These are phyloP conservation scores for Pimephales promelas DNA, from an alignment of 2,113 vertebrate species.

Conservation along the genomic window DNA sequence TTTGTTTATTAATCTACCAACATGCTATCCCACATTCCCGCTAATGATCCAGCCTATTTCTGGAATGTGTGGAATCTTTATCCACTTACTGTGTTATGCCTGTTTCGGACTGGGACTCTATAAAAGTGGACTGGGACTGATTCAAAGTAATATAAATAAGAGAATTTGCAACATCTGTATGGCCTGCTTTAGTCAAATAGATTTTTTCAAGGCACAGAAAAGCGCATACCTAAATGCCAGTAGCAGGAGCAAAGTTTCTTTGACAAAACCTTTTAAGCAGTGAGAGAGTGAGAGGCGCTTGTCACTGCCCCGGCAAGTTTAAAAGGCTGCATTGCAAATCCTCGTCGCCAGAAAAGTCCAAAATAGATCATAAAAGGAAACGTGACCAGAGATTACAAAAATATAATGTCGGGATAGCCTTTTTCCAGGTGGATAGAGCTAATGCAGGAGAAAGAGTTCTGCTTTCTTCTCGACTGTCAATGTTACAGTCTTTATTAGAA, in stretches of 20 bases:
- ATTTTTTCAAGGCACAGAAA: not conserved
- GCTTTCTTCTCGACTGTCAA: too few species aligned
- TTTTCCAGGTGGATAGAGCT: too few species aligned
- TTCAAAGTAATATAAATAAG: slow-evolving; percentile 24
- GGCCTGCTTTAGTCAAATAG: not conserved
- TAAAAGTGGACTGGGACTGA: not conserved
- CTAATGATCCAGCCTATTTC: slow-evolving; percentile 49
- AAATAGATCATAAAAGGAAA: too few species aligned
- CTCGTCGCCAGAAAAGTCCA: too few species aligned
- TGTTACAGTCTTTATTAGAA: too few species aligned
- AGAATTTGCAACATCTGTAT: slow-evolving; percentile 11
- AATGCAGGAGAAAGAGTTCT: too few species aligned
- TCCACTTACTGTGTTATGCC: slow-evolving; percentile 18
- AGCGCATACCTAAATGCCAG: not conserved
- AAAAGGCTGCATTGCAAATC: too few species aligned
- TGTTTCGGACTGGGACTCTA: not conserved
- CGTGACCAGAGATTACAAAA: too few species aligned
- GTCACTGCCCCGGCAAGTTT: too few species aligned
- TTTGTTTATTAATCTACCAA: slow-evolving; percentile 65
- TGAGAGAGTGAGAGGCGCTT: too few species aligned
- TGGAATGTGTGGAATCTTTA: slow-evolving; percentile 72
- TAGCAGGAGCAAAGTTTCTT: not conserved
- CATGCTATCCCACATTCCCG: slow-evolving; percentile 64
- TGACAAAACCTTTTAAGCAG: too few species aligned
- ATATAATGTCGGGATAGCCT: too few species aligned